These are phyloP conservation scores for Palaemon carinicauda DNA, from an alignment of 1,140 invertebrate species.

Conservation along the genomic window DNA sequence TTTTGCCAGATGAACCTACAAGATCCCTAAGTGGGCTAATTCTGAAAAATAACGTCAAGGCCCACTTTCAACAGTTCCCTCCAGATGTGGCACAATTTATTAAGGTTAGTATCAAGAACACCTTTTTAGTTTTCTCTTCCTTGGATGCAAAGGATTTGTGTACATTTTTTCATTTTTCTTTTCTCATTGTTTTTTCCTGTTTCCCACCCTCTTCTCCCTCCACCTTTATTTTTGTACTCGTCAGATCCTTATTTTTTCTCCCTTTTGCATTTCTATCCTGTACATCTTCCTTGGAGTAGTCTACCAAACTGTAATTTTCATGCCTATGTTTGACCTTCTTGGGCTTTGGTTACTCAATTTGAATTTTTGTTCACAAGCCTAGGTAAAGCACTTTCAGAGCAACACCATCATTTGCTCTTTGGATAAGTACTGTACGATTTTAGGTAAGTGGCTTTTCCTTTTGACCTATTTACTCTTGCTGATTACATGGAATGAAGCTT, in stretches of 20 bases:
- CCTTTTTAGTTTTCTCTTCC: background rate
- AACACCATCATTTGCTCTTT: no score
- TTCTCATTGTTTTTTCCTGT: background rate
- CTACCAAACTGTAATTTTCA: no score
- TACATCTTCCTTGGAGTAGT: background rate
- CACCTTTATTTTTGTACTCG: background rate
- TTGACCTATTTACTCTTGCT: no score
- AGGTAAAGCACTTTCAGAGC: no score
- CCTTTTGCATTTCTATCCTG: background rate
- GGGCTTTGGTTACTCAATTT: no score
- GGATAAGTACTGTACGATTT: no score
- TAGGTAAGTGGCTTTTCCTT: no score
- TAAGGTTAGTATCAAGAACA: conserved; percentile 66
- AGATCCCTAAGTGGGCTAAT: conserved; percentile 96
- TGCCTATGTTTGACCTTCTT: no score
- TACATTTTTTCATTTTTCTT: background rate
- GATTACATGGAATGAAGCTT: no score
- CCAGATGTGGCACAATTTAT: conserved; percentile 90
- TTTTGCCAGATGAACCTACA: conserved; percentile 86
- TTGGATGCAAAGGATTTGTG: background rate
- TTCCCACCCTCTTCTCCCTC: background rate
- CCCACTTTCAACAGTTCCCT: conserved; percentile 90
- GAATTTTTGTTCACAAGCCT: no score
- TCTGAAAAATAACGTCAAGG: conserved; percentile 97
- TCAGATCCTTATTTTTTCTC: background rate